A percentile compares a stretch with the other conserved stretches of the same genome.
These are phyloP conservation scores for Pomacea maculata DNA, from an alignment of 1,140 invertebrate genomes.

Conservation along the genomic window DNA sequence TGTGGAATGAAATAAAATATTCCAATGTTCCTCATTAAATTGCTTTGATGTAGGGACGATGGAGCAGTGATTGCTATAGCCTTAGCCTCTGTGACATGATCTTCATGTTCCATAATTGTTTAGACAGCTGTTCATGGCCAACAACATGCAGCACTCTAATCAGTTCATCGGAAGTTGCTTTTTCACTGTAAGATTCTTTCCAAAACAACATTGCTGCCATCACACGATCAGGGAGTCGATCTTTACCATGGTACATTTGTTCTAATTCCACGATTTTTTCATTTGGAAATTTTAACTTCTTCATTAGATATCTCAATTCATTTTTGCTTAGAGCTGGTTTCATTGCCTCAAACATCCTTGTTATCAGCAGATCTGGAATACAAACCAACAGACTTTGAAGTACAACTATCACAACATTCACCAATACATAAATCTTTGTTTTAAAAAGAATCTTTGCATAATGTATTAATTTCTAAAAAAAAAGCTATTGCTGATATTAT, in stretches of 20 bases:
- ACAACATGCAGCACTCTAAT: slow-evolving; percentile 59
- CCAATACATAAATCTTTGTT: too few relatives aligned
- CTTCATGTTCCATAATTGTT: slow-evolving; percentile 55
- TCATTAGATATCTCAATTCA: slow-evolving; percentile 58
- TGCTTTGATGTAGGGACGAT: not conserved
- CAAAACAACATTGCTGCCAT: slow-evolving; percentile 52
- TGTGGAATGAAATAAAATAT: too few relatives aligned
- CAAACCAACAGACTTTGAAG: not conserved
- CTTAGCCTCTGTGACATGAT: slow-evolving; percentile 54
- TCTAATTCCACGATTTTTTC: slow-evolving; percentile 58
- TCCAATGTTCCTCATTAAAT: too few relatives aligned
- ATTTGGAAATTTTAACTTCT: slow-evolving; percentile 57
- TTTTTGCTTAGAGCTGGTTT: slow-evolving; percentile 54
- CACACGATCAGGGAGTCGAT: slow-evolving; percentile 52
- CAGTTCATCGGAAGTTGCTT: slow-evolving; percentile 57
- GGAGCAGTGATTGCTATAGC: slow-evolving; percentile 20
- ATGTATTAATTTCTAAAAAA: not conserved
- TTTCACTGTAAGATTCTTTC: slow-evolving; percentile 49
- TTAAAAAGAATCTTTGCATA: not conserved
- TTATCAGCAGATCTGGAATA: slow-evolving; percentile 54
- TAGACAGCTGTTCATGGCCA: slow-evolving; percentile 51
- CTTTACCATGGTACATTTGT: slow-evolving; percentile 54
- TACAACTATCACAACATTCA: too few relatives aligned
- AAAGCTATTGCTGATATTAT: too few relatives aligned
- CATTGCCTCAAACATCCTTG: slow-evolving; percentile 57